Evolutionary conservation across 53 echinoderm and acorn worm species (phyloP).

Genomic region (Echinometra lucunter): DNA sequence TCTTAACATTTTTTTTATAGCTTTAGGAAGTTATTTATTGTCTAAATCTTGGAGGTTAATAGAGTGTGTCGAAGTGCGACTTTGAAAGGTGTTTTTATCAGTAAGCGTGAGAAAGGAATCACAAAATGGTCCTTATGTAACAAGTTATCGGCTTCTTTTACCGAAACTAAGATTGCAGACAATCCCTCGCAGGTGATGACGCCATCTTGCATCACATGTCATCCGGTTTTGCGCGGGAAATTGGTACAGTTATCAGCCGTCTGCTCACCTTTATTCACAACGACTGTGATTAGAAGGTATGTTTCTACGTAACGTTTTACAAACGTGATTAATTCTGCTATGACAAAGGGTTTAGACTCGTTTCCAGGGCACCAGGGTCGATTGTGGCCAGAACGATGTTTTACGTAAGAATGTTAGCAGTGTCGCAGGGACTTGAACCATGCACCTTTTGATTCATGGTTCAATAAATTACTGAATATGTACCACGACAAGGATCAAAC

Average conservation of each 20-base stretch:
- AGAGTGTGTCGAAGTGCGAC: background rate
- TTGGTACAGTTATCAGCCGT: background rate
- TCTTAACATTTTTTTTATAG: background rate
- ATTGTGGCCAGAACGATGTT: background rate
- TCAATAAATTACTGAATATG: background rate
- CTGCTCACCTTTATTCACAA: slow-evolving; percentile 40
- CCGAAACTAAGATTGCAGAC: slow-evolving; percentile 56
- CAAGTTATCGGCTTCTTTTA: slow-evolving; percentile 39
- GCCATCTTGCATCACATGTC: slow-evolving; percentile 38
- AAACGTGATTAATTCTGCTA: background rate
- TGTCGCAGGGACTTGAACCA: background rate
- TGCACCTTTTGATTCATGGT: background rate
- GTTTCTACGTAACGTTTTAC: background rate
- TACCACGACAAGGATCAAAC: too few species aligned
- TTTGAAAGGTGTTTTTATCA: slow-evolving; percentile 49
- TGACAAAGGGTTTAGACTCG: background rate
- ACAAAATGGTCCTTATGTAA: slow-evolving; percentile 39
- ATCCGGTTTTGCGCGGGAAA: slow-evolving; percentile 53
- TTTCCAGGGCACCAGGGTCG: background rate
- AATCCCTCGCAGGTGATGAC: slow-evolving; percentile 50
- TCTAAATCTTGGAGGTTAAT: background rate
- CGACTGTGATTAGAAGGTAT: background rate
- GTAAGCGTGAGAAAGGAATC: slow-evolving; percentile 54
- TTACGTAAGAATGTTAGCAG: background rate
- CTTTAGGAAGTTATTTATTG: too few species aligned